phyloP scores from a whole-genome alignment of 2,113 vertebrate species.

The Promerops cafer region DNA sequence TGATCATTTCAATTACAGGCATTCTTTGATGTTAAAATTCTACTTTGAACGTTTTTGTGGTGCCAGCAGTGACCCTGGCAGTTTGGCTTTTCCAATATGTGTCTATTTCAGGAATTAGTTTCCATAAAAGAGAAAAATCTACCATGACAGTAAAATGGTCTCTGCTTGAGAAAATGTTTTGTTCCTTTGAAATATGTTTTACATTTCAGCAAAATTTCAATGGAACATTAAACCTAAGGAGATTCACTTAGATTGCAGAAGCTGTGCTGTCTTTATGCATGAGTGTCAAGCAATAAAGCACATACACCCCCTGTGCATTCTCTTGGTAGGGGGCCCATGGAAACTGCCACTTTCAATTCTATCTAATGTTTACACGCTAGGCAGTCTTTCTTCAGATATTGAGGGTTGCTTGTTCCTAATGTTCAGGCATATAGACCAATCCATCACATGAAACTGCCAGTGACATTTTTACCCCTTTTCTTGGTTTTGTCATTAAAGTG shows the following conservation, averaged over 20 bases:
- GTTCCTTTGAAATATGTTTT: conserved; percentile 54
- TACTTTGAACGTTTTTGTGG: neutral
- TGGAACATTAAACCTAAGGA: conserved; percentile 57
- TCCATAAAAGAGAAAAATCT: conserved; percentile 39
- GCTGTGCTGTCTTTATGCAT: conserved; percentile 31
- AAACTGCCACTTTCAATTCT: conserved; percentile 30
- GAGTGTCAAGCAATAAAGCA: conserved; percentile 35
- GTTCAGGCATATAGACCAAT: conserved; percentile 3
- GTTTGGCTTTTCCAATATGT: neutral
- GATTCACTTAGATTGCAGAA: conserved; percentile 23
- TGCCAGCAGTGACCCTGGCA: neutral
- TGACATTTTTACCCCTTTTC: conserved; percentile 8
- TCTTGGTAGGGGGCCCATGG: neutral
- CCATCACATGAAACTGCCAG: conserved; percentile 13
- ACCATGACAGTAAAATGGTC: conserved; percentile 29
- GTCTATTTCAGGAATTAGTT: conserved; percentile 18
- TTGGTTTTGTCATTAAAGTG: conserved; percentile 10
- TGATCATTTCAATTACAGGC: neutral
- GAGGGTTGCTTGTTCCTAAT: neutral
- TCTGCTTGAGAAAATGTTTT: conserved; percentile 50
- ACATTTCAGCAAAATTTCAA: conserved; percentile 52
- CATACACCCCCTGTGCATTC: neutral
- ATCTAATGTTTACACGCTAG: conserved; percentile 33
- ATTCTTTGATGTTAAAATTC: neutral
- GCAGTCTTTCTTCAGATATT: conserved; percentile 16